A percentile compares a stretch with the other conserved stretches of the same genome.
Evolutionary conservation across 2,888 invertebrate species (phyloP).

Genomic region (Pristionchus fissidentatus): DNA sequence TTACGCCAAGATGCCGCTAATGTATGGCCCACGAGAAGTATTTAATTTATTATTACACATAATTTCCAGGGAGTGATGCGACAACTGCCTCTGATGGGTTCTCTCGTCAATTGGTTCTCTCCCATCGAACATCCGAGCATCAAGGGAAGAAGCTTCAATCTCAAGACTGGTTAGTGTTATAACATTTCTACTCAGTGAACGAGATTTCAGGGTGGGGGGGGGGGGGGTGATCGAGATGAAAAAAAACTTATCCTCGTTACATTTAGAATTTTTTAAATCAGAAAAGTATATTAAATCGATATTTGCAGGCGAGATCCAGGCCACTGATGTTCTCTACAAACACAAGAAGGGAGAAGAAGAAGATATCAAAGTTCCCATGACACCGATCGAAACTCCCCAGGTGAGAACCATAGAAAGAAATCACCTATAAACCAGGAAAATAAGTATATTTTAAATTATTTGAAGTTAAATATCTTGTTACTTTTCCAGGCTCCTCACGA

Average conservation of each 20-base stretch:
- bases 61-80: slow-evolving; percentile 85
- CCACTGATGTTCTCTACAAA: slow-evolving; percentile 67
- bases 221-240: not conserved
- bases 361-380: slow-evolving; percentile 52
- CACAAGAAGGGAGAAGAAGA: slow-evolving; percentile 57
- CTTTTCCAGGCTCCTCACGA: slow-evolving; percentile 3
- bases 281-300: not conserved
- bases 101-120: slow-evolving; percentile 96
- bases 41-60: not conserved
- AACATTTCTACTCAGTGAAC: not conserved
- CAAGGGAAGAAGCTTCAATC: slow-evolving; percentile 86
- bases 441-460: not conserved
- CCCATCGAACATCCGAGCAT: slow-evolving; percentile 85
- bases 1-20: too few relatives aligned
- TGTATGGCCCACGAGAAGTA: too few relatives aligned
- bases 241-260: too few relatives aligned
- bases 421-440: not conserved
- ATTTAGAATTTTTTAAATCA: not conserved
- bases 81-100: slow-evolving; percentile 93
- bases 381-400: slow-evolving; percentile 62
- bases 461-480: not conserved
- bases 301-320: slow-evolving; percentile 64
- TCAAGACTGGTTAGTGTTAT: slow-evolving; percentile 78
- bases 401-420: not conserved
- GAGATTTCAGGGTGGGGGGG: not conserved